Evolutionary conservation across 2,888 invertebrate species (phyloP).

Genomic region (Seladonia tumulorum): DNA sequence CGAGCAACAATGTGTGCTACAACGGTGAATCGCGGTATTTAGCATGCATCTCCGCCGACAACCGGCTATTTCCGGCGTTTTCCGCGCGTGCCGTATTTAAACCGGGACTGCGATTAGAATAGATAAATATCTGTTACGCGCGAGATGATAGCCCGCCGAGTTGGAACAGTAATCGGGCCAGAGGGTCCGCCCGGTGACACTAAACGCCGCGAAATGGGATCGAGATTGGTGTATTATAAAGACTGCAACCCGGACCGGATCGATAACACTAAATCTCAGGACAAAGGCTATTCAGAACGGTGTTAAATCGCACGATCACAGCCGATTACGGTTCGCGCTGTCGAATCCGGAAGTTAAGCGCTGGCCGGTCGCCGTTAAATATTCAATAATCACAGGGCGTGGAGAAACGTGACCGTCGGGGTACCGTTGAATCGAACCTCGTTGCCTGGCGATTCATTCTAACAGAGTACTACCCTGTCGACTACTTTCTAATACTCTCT

Average conservation of each 20-base stretch:
- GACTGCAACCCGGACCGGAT: slow-evolving; percentile 40
- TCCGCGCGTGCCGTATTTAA: background rate
- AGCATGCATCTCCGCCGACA: background rate
- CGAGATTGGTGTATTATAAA: slow-evolving; percentile 39
- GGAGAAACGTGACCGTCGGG: slow-evolving; percentile 57
- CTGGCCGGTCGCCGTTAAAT: slow-evolving; percentile 55
- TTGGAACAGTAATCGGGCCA: background rate
- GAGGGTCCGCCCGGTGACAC: background rate
- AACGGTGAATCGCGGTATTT: background rate
- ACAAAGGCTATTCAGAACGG: slow-evolving; percentile 52
- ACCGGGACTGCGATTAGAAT: background rate
- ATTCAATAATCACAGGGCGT: slow-evolving; percentile 63
- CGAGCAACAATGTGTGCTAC: background rate
- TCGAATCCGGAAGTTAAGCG: slow-evolving; percentile 57
- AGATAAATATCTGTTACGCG: slow-evolving; percentile 12
- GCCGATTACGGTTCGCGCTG: slow-evolving; percentile 50
- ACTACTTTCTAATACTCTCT: slow-evolving; percentile 38
- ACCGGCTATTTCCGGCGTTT: background rate
- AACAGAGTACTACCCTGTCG: background rate
- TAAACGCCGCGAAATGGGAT: slow-evolving; percentile 30
- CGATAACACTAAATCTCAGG: slow-evolving; percentile 59
- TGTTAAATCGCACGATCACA: slow-evolving; percentile 56
- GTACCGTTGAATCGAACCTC: slow-evolving; percentile 51
- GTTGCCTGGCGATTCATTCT: slow-evolving; percentile 29
- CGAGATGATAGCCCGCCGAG: background rate